Base-by-base conservation (phyloP, 1,140 invertebrate species). In the Panagrolaimus sp. region DNA sequence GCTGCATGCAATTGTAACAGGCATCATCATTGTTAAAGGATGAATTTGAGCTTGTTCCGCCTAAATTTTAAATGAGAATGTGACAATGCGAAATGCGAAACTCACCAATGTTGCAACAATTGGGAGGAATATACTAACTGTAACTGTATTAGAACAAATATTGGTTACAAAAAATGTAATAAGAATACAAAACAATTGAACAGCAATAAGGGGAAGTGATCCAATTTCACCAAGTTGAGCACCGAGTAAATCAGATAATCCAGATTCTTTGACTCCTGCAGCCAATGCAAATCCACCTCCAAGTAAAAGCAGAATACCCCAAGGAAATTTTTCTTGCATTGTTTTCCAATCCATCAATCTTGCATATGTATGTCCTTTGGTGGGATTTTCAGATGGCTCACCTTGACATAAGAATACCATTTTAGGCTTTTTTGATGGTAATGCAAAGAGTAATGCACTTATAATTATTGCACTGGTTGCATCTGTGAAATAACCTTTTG, bases 21-120 rank as follows among this genome's bases (percentile, higher is more conserved):
- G 85, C 5, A 87, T 74, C 83, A 87, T 85, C 45, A 86, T 77
- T 65, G 83, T 83, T 8, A 87, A 73, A 4, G 86, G 86, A 72
- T 86, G 82, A 0, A 86, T 69, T 31, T 78, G 62, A 0, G 85
- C 78, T 1, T 74, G 74, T 14, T 84, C 38, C 13, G 71, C 68
- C 51, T 70, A 42, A 14, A 70, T 14, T 16, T 38, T 5, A 11
- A 11, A 25, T 57, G 1, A 4, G 8, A 57, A 20, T 57, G n/a
- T 48, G 47, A 25, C 27, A 1, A n/a, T 57, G n/a, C 20, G 20
- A 23, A 57, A 16, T 1, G 20, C 4, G 11, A 20, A 57, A 57
- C 51, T 20, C 4, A 57, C 51, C 11, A 57, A 16, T n/a, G 51
- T 57, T 57, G 51, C 51, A 47, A 74, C 72, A 65, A 74, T 74